phyloP scores from a whole-genome alignment of 2,113 vertebrate species.

The Pygoscelis adeliae region DNA sequence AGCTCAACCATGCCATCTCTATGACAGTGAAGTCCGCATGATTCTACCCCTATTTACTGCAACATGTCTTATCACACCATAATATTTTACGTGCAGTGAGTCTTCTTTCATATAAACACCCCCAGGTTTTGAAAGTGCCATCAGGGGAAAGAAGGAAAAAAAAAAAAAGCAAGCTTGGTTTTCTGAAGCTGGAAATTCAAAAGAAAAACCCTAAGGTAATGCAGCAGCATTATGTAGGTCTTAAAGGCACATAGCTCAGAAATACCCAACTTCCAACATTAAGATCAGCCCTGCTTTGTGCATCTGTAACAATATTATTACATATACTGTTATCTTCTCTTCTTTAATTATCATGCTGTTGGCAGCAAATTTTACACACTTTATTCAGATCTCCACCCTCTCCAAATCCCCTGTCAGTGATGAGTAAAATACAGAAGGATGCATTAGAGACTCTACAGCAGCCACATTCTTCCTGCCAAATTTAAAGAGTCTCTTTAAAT shows the following conservation, averaged over 20 bases:
- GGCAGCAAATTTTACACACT: constrained; percentile 4
- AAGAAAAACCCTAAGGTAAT: constrained; percentile 45
- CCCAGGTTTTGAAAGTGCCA: background rate
- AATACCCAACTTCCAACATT: background rate
- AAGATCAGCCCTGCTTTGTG: constrained; percentile 10
- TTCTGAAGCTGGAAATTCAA: constrained; percentile 46
- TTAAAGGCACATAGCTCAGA: constrained; percentile 52
- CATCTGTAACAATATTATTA: constrained; percentile 27
- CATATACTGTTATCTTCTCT: background rate
- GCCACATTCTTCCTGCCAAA: background rate
- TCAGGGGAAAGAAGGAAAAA: background rate
- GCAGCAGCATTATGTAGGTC: constrained; percentile 26
- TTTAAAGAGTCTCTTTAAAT: background rate
- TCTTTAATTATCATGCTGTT: constrained; percentile 11
- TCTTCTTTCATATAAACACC: constrained; percentile 1
- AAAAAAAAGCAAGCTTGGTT: background rate
- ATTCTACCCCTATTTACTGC: background rate
- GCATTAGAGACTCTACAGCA: background rate
- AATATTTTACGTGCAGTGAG: background rate
- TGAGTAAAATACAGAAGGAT: background rate
- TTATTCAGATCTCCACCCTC: background rate
- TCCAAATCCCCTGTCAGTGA: background rate
- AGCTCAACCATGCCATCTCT: background rate
- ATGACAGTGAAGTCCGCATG: background rate
- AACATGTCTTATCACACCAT: background rate